Conservation (phyloP, 1,140 invertebrate species). For the Homalodisca vitripennis region DNA sequence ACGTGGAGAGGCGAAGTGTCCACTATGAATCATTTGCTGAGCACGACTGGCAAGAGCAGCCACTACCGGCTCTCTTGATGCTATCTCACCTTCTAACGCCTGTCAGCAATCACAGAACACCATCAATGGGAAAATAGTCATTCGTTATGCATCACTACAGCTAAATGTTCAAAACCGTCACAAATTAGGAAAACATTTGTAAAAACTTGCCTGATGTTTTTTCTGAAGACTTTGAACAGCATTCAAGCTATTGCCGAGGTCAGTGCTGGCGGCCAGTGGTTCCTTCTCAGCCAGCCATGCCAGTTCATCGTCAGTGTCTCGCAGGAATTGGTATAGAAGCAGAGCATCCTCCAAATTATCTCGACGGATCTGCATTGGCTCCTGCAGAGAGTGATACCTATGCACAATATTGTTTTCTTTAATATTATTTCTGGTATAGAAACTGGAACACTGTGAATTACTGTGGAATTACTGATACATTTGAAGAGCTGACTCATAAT, state of each 20-base stretch:
- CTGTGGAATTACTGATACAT: too few relatives aligned
- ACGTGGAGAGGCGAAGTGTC: slow-evolving; percentile 75
- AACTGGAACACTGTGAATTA: too few relatives aligned
- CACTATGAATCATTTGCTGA: slow-evolving; percentile 73
- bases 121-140: not conserved
- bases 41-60: slow-evolving; percentile 67
- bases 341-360: slow-evolving; percentile 89
- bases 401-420: too few relatives aligned
- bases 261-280: slow-evolving; percentile 72
- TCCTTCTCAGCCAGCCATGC: slow-evolving; percentile 86
- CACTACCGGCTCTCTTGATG: slow-evolving; percentile 79
- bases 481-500: too few relatives aligned
- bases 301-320: slow-evolving; percentile 84
- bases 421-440: too few relatives aligned
- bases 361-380: slow-evolving; percentile 84
- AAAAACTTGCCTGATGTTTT: slow-evolving; percentile 71
- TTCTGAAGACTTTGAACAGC: slow-evolving; percentile 96
- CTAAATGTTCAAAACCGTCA: too few relatives aligned
- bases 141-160: too few relatives aligned
- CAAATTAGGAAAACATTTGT: too few relatives aligned
- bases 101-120: too few relatives aligned
- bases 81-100: slow-evolving; percentile 78
- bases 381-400: slow-evolving; percentile 79
- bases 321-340: slow-evolving; percentile 77
- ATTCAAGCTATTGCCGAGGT: slow-evolving; percentile 76